Base-by-base conservation (phyloP, 2,113 vertebrate species). In the Anseranas semipalmata region DNA sequence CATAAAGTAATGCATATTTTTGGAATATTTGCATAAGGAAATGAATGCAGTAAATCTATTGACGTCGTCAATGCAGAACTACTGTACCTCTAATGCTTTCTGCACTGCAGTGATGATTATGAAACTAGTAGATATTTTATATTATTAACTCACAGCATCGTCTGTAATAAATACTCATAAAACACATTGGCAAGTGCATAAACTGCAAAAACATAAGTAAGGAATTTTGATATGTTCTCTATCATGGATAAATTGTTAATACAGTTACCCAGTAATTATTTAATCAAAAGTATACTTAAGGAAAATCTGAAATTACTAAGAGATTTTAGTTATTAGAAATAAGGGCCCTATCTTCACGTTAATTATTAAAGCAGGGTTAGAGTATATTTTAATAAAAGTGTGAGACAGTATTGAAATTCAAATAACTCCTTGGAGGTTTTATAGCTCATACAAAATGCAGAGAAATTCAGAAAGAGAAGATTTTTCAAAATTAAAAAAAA, bases 101-200 rank as follows among this genome's bases (percentile, higher is more conserved):
- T 97, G 97, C 96, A 97, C 95, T 97, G 97, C 97, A 97, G 96
- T 95, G 92, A 98, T 97, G 96, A 97, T 98, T 98, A 97, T 97
- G 97, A 98, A 98, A 98, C 97, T 97, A 95, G 96, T 91, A 93
- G 87, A 21, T 97, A 98, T 96, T 97, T 98, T 98, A 96, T 96
- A 97, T 96, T 97, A 97, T 97, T 97, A 97, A 97, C 91, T 95
- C 81, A 93, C 92, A 87, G 92, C 81, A 6, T 97, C 96, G 96
- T 96, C 95, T 95, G 14, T 96, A 88, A 94, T 92, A 96, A 92
- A 97, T 96, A 93, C 92, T 87, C 91, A 90, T 93, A 96, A 87
- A 97, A 93, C 85, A 94, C 85, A 86, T 25, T 10, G 37, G 83
- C 88, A 95, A 94, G 96, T 97, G 53, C 50, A 88, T 43, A 96